Evolutionary conservation across 2,888 invertebrate genomes (phyloP), one percentile per base, ranked within the genome.

Genomic region (Phasia obesa): DNA sequence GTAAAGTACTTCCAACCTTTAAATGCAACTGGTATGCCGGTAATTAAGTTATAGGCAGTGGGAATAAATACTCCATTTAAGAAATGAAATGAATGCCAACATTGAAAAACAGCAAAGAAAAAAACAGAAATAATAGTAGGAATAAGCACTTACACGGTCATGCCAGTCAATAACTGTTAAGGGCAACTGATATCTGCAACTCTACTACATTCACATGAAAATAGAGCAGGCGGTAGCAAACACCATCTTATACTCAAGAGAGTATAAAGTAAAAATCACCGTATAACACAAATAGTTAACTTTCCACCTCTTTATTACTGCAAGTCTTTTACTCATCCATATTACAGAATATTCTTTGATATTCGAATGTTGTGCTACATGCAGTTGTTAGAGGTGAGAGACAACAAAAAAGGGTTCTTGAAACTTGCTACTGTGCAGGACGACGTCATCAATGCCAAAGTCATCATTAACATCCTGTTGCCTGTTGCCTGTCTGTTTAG

Each of bases 111-210:
- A 5, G n/a, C n/a, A 11, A 4, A 21, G 21, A 38, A 38, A 51
- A 27, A n/a, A 70, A 31, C 0, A 51, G 9, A 21, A 59, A 35
- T 15, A 44, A 11, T 51, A 57, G 38, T 4, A 13, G 7, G 9
- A 57, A 62, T 55, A 55, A 23, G 17, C 57, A 25, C 55, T 55
- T 47, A 59, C n/a, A 75, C 19, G 49, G 25, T 49, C 65, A 53
- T 55, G 44, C 53, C 73, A 60, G 51, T 60, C 59, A 76, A 76
- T 76, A 51, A 59, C 60, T 69, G 55, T 47, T 57, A 69, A 53
- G 13, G 17, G 31, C 49, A 67, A 44, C 44, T 47, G 17, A 47
- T 17, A 47, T 47, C 2, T 7, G 6, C 23, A 55, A 25, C 9
- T 13, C 17, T 38, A 3, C 4, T 44, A 25, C 31, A 49, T 13